Conservation (phyloP, 2,888 invertebrate genomes). For the Corythucha ciliata region DNA sequence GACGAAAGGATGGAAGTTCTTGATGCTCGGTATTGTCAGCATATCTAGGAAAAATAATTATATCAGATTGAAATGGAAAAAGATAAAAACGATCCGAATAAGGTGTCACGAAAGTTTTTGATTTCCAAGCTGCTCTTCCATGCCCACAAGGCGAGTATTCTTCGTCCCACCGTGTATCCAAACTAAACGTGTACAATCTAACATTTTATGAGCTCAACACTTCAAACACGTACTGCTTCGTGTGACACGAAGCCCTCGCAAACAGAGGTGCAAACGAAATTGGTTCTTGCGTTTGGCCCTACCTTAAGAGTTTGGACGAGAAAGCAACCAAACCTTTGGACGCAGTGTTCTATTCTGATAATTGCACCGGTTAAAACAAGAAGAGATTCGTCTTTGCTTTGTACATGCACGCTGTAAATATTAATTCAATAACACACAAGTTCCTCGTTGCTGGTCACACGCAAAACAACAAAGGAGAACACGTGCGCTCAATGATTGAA, state of each 20-base stretch:
- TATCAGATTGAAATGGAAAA: conserved; percentile 31
- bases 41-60: too few relatives aligned
- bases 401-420: too few relatives aligned
- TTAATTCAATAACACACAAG: too few relatives aligned
- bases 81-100: conserved; percentile 35
- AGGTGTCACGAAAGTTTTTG: conserved; percentile 33
- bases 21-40: too few relatives aligned
- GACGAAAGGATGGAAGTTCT: too few relatives aligned
- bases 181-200: conserved; percentile 27
- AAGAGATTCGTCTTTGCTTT: too few relatives aligned
- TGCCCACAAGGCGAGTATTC: conserved; percentile 37
- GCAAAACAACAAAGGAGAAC: too few relatives aligned
- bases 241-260: conserved; percentile 34
- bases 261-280: conserved; percentile 29
- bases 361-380: conserved; percentile 32
- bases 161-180: conserved; percentile 34
- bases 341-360: conserved; percentile 7
- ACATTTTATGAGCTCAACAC: conserved; percentile 31
- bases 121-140: conserved; percentile 39
- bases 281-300: conserved; percentile 31
- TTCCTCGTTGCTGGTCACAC: too few relatives aligned
- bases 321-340: background rate
- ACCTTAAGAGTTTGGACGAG: conserved; percentile 11
- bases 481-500: too few relatives aligned
- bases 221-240: conserved; percentile 28